Conservation (phyloP, 2,888 invertebrate genomes). For the Acholoe squamosa region DNA sequence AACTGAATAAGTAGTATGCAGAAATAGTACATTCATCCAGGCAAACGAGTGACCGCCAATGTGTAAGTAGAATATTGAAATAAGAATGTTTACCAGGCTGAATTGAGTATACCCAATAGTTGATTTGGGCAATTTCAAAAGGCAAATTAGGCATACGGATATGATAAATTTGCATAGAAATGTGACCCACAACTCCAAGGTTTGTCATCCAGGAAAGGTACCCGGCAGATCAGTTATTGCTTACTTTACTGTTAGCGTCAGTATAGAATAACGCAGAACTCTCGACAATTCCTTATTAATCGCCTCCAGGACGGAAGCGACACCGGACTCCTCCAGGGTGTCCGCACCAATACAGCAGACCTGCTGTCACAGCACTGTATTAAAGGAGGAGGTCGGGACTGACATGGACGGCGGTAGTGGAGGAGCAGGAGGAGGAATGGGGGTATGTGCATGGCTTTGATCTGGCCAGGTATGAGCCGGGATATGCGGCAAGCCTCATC, state of each 20-base stretch:
- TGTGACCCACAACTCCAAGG: no score
- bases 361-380: neutral
- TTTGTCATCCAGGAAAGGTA: no score
- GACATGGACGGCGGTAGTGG: neutral
- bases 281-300: neutral
- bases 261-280: neutral
- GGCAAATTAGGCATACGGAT: no score
- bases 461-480: slow-evolving; percentile 51
- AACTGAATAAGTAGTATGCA: no score
- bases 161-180: no score
- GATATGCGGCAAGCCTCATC: slow-evolving; percentile 38
- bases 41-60: no score
- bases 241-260: neutral
- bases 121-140: no score
- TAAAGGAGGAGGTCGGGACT: neutral
- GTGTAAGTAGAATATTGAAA: no score
- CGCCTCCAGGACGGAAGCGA: neutral
- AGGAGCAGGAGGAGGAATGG: neutral
- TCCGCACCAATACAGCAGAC: neutral
- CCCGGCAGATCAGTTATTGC: no score
- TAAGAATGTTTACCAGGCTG: no score
- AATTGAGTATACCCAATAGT: no score
- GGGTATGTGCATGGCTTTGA: neutral
- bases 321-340: neutral
- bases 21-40: no score